A percentile compares a stretch with the other conserved stretches of the same genome.
Conservation (phyloP, 2,888 invertebrate genomes). For the Ichneumoninae sp. region DNA sequence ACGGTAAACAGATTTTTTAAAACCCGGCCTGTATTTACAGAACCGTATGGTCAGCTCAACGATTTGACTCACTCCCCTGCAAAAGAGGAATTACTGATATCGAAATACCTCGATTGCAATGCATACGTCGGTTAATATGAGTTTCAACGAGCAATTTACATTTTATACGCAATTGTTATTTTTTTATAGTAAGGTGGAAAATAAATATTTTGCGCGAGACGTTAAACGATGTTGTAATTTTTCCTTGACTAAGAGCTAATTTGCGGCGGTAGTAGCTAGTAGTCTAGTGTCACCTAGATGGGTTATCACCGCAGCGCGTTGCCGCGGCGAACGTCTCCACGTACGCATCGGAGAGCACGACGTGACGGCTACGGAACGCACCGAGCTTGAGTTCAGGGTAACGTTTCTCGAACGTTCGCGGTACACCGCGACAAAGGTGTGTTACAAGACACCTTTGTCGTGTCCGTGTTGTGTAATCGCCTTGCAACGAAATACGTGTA, state of each 20-base stretch:
- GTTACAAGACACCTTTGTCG: conserved; percentile 15
- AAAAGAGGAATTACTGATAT: too few relatives aligned
- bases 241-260: conserved; percentile 90
- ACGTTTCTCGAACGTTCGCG: conserved; percentile 1
- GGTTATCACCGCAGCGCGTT: conserved; percentile 95
- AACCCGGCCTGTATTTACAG: too few relatives aligned
- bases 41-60: too few relatives aligned
- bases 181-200: neutral
- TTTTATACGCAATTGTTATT: neutral
- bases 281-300: conserved; percentile 92
- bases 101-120: too few relatives aligned
- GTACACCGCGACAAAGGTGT: neutral
- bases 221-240: conserved; percentile 18
- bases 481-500: neutral
- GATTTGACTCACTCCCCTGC: too few relatives aligned
- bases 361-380: conserved; percentile 89
- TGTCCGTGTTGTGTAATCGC: neutral
- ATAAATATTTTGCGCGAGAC: neutral
- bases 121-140: neutral
- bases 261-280: conserved; percentile 95
- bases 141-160: neutral
- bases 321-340: conserved; percentile 91
- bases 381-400: conserved; percentile 92
- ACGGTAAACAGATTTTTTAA: too few relatives aligned
- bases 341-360: conserved; percentile 95